Evolutionary conservation across 2,797 vertebrate species (phyloP), one percentile per base, ranked within the genome.

Genomic region (Acridotheres tristis): DNA sequence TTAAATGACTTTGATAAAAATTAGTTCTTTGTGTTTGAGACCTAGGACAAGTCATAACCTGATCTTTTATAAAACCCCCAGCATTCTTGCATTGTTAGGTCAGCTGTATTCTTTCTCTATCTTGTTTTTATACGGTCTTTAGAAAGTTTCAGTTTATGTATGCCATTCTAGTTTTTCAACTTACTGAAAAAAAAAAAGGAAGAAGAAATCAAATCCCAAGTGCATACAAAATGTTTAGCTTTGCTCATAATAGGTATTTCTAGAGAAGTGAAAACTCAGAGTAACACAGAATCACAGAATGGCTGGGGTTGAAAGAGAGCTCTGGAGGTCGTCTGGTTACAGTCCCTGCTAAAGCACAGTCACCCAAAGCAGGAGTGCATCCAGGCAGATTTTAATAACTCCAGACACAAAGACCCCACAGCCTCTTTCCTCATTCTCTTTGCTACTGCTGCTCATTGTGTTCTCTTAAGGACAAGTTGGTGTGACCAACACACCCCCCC

Each of bases 1-100:
- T 94, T 55, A 55, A 95, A 82, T 87, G n/a, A 62, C 59, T 92
- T 79, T 2, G 5, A 73, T 48, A 89, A 93, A 93, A 94, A 85
- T 6, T 9, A 76, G 45, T 53, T 90, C 89, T 92, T 94, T 95
- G 90, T 95, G 25, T 71, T 79, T 27, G n/a, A 81, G 75, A 76
- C 77, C 36, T 85, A 48, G 36, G 63, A 55, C 63, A 82, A 95
- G 55, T 59, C 48, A 82, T 58, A 93, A 87, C 40, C 48, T 59
- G 23, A 76, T 87, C 18, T 89, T 90, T 73, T 48, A 59, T 21
- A 87, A 94, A 94, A 67, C 75, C 63, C 63, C 48, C 87, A 59
- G 59, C 67, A 94, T 94, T 96, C 78, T 43, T 90, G 59, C 59
- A 53, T 27, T 30, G 17, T 73, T 87, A 90, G 16, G 34, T 89